Percentiles rank a stretch among this genome's conserved stretches.
These are phyloP conservation scores for Hippocampus comes DNA, from an alignment of 2,113 vertebrate genomes.

Conservation along the genomic window DNA sequence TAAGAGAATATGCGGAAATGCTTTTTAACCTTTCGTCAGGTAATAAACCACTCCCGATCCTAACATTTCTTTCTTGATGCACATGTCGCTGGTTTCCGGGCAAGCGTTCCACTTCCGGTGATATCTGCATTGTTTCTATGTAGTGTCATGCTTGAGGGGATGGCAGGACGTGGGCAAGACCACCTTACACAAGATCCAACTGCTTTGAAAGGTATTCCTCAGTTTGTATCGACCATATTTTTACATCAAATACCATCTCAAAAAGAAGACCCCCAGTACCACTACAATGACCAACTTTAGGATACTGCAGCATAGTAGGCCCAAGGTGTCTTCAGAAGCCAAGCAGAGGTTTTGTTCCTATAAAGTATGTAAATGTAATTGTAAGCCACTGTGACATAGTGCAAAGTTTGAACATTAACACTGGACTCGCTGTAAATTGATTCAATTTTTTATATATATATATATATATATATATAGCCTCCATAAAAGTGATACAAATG, in stretches of 20 bases:
- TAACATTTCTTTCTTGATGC: background rate
- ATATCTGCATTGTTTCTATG: background rate
- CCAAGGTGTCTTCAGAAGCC: too few relatives aligned
- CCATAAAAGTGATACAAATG: too few relatives aligned
- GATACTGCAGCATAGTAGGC: too few relatives aligned
- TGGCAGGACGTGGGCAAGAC: background rate
- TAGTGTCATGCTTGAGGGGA: conserved; percentile 26
- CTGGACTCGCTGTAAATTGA: too few relatives aligned
- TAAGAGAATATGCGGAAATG: conserved; percentile 11
- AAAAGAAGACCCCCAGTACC: background rate
- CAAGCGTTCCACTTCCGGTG: conserved; percentile 17
- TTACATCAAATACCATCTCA: background rate
- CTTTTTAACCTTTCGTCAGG: too few relatives aligned
- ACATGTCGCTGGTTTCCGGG: conserved; percentile 19
- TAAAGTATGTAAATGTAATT: too few relatives aligned
- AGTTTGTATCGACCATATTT: background rate
- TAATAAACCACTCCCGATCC: background rate
- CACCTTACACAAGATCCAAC: background rate
- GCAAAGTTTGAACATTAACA: too few relatives aligned
- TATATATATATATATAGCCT: too few relatives aligned
- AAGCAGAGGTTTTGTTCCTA: too few relatives aligned
- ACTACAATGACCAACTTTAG: too few relatives aligned
- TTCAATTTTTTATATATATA: too few relatives aligned
- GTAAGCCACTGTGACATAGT: too few relatives aligned
- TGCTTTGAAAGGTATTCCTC: background rate